Evolutionary conservation across 2,797 vertebrate species (phyloP), one percentile per base, ranked within the genome.

Genomic region (Hippoglossus hippoglossus): DNA sequence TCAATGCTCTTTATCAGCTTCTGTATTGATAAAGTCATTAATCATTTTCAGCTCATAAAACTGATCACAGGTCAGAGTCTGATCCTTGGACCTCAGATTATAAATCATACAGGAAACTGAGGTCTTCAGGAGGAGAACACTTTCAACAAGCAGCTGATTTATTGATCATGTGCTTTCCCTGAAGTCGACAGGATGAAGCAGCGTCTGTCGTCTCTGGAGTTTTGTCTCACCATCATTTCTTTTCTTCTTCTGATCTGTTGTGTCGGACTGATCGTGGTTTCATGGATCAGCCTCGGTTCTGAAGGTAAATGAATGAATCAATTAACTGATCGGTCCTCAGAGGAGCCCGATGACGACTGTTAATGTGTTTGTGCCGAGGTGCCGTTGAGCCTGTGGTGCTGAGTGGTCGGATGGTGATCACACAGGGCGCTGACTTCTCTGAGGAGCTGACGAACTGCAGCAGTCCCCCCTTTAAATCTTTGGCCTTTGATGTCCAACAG

Each of bases 401-500:
- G 52, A 69, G 6, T 0, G 94, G 89, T 11, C 79, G 3, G 1
- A 77, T 95, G 80, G 63, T 50, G 60, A 93, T 95, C 61, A 44
- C 60, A 1, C 62, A 73, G 0, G 92, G 93, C 39, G 87, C 73
- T 0, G 9, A 26, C 3, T 94, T 93, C 59, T 88, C 88, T 0
- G 77, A 92, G 0, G 86, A 94, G 9, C 92, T 95, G 52, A 85
- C 24, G 6, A 93, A 95, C 84, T 79, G 53, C 68, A 89, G 87
- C 79, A 93, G 89, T 6, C 4, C 24, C 4, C 5, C 13, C 4
- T 95, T 93, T 21, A 94, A 94, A 68, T 75, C 89, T 8, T 68
- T 95, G 72, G 93, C 94, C 22, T 94, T 87, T 1, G 93, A 94
- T 2, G n/a, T 92, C 6, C 85, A 94, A 25, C 61, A 73, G 0